Conservation (phyloP, 2,888 invertebrate genomes). For the Tineola bisselliella region DNA sequence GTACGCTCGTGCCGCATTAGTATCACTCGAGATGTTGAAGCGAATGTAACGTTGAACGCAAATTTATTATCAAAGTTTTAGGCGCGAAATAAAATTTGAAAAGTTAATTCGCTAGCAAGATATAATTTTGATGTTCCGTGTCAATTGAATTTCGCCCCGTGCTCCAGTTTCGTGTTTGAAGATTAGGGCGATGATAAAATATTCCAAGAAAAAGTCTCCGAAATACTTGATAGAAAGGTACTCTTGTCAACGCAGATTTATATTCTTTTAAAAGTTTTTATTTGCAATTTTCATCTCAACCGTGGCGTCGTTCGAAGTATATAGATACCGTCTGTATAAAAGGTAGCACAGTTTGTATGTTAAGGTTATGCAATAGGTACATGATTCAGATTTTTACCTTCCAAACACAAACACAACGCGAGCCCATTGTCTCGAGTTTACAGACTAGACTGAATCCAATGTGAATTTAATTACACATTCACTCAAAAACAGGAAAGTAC, state of each 20-base stretch:
- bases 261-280: not conserved
- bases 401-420: no score
- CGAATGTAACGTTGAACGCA: not conserved
- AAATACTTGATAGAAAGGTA: constrained; percentile 39
- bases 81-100: not conserved
- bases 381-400: not conserved
- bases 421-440: no score
- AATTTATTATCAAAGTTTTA: not conserved
- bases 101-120: constrained; percentile 23
- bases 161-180: constrained; percentile 30
- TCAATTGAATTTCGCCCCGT: constrained; percentile 28
- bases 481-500: no score
- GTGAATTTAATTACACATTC: no score
- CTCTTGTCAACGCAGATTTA: constrained; percentile 17
- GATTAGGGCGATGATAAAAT: constrained; percentile 50
- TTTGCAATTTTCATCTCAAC: no score
- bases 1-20: not conserved
- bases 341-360: not conserved
- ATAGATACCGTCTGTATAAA: no score
- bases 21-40: not conserved
- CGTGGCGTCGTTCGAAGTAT: no score
- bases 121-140: constrained; percentile 38
- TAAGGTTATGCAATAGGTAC: not conserved
- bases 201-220: constrained; percentile 35
- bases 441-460: no score